Base-by-base conservation (phyloP, 1,140 invertebrate species). In the Leptinotarsa defecta region DNA sequence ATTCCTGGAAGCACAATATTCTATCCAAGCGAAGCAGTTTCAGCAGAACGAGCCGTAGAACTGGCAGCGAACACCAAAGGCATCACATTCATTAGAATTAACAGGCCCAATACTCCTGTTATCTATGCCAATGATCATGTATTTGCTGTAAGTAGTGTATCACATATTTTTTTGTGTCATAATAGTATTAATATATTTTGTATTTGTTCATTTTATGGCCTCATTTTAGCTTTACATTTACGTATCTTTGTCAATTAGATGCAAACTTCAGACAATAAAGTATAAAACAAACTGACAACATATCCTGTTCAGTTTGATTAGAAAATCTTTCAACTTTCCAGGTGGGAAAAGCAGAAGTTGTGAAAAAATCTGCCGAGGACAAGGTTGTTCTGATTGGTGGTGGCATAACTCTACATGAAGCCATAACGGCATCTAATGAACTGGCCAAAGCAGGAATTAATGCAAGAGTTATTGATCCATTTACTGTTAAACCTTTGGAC, bases 401-500 rank as follows among this genome's bases (percentile, higher is more conserved):
- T 52, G 97, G 96, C 73, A 92, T 99, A 1, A 99, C 98, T 13
- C 86, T 99, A 48, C 92, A 95, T 82, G 97, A 99, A 86, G 95
- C 95, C 17, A 70, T 99, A 11, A 91, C 91, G 68, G 98, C 98
- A 49, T 93, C 96, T 2, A 91, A 95, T 48, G 86, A 90, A 74
- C 88, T 99, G 65, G 90, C 88, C 64, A 89, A 92, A 71, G 78
- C 81, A 79, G 93, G 93, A 19, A 87, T 97, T 62, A 88, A 91
- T 73, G 90, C 92, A 2, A 88, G 96, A 61, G 92, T 99, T 11
- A 85, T 99, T 81, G 97, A 99, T 90, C 94, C 92, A 1, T 99
- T 99, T 87, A 98, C 97, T 3, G 89, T 99, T 70, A 99, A 99
- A 87, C 98, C 98, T 0, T 87, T 99, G 63, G 98, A 99, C 87